A percentile compares a stretch with the other conserved stretches of the same genome.
phyloP scores from a whole-genome alignment of 2,888 invertebrate genomes.

The Euproctis similis region DNA sequence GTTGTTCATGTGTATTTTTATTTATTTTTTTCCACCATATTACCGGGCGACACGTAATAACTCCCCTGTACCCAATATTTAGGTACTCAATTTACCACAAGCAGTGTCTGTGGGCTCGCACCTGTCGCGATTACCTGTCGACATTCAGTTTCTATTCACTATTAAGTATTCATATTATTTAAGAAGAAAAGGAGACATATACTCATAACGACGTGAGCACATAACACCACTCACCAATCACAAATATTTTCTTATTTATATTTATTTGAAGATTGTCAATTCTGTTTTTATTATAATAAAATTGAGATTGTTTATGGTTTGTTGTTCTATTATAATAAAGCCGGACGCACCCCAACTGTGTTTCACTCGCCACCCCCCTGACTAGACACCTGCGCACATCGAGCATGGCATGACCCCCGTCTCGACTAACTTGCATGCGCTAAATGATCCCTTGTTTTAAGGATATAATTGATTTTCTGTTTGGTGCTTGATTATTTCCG shows the following conservation, averaged over 20 bases:
- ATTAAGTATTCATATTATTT: constrained; percentile 10
- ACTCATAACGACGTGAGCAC: constrained; percentile 42
- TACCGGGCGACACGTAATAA: constrained; percentile 51
- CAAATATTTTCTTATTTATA: constrained; percentile 42
- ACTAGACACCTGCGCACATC: constrained; percentile 55
- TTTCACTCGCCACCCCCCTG: constrained; percentile 68
- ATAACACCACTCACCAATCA: constrained; percentile 50
- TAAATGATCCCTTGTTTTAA: constrained; percentile 24
- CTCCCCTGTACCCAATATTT: constrained; percentile 36
- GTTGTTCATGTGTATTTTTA: constrained; percentile 69
- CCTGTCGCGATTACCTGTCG: constrained; percentile 40
- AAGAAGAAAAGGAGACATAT: constrained; percentile 18
- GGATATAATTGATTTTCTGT: constrained; percentile 18
- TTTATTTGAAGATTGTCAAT: constrained; percentile 55
- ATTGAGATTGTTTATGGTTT: constrained; percentile 50
- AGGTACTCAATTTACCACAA: constrained; percentile 35
- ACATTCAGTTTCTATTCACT: constrained; percentile 30
- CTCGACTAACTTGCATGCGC: constrained; percentile 59
- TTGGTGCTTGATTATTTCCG: constrained; percentile 41
- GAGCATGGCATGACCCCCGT: constrained; percentile 63
- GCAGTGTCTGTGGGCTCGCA: constrained; percentile 40
- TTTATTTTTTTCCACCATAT: constrained; percentile 60
- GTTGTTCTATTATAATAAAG: constrained; percentile 61
- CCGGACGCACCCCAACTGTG: constrained; percentile 70
- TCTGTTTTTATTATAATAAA: constrained; percentile 38